These are phyloP conservation scores for Halocynthia aurantium DNA, from an alignment of 23 tunicate genomes.

Conservation along the genomic window DNA sequence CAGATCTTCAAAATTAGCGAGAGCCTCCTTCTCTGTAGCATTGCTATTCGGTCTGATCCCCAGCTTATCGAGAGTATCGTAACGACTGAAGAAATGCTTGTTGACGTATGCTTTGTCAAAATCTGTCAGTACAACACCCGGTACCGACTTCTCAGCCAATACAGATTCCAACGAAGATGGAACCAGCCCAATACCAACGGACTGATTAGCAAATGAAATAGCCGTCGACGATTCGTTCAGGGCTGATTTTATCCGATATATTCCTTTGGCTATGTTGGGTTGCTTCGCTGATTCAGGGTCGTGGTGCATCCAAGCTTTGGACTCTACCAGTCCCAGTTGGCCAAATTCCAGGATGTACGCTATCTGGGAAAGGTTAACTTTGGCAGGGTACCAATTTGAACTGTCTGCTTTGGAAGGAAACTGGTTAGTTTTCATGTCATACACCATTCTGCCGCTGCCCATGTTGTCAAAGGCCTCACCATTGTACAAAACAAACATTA, in stretches of 20 bases:
- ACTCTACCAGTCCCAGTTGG: conserved; percentile 38
- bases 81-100: conserved; percentile 65
- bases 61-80: conserved; percentile 55
- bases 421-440: conserved; percentile 50
- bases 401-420: conserved; percentile 43
- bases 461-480: conserved; percentile 86
- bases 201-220: conserved; percentile 12
- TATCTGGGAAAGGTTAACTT: conserved; percentile 15
- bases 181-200: conserved; percentile 31
- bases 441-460: conserved; percentile 75
- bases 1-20: conserved; percentile 21
- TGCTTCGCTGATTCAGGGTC: conserved; percentile 35
- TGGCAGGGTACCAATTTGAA: conserved; percentile 23
- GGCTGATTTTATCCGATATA: not conserved
- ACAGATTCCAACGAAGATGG: conserved; percentile 73
- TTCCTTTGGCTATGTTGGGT: not conserved
- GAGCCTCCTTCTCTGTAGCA: conserved; percentile 43
- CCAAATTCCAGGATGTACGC: conserved; percentile 44
- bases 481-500: conserved; percentile 65
- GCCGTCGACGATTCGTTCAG: not conserved
- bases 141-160: conserved; percentile 27
- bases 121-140: conserved; percentile 72
- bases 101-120: conserved; percentile 42
- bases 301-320: conserved; percentile 35
- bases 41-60: conserved; percentile 26